These are phyloP conservation scores for Mesocentrotus franciscanus DNA, from an alignment of 53 echinoderm and acorn worm species.

Conservation along the genomic window DNA sequence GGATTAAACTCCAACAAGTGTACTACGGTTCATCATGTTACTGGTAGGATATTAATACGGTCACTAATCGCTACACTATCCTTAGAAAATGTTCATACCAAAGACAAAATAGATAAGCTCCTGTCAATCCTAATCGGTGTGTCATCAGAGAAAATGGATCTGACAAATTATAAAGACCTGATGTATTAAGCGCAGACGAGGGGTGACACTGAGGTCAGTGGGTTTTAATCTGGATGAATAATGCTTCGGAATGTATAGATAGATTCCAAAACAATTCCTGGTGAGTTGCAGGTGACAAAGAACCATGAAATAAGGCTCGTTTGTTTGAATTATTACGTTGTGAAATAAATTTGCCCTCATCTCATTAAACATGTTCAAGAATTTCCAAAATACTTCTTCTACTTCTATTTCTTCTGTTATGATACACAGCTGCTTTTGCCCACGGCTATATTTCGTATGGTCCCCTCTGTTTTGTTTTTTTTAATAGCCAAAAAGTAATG, in stretches of 20 bases:
- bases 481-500: neutral
- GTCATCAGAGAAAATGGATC: neutral
- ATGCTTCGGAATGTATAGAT: neutral
- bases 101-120: constrained; percentile 28
- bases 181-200: constrained; percentile 22
- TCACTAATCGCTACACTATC: neutral
- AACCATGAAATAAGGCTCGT: neutral
- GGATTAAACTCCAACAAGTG: constrained; percentile 5
- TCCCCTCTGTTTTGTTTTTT: neutral
- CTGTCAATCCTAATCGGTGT: constrained; percentile 25
- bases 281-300: neutral
- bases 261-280: neutral
- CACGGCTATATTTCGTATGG: neutral
- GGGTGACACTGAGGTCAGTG: neutral
- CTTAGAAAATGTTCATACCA: neutral
- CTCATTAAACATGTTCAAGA: neutral
- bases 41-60: neutral
- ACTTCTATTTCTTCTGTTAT: neutral
- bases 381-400: neutral
- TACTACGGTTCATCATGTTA: neutral
- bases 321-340: too few relatives aligned
- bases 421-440: neutral
- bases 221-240: neutral
- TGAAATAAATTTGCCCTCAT: neutral
- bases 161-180: neutral